Evolutionary conservation across 2,797 vertebrate species (phyloP).

Genomic region (Hippocampus kuda): DNA sequence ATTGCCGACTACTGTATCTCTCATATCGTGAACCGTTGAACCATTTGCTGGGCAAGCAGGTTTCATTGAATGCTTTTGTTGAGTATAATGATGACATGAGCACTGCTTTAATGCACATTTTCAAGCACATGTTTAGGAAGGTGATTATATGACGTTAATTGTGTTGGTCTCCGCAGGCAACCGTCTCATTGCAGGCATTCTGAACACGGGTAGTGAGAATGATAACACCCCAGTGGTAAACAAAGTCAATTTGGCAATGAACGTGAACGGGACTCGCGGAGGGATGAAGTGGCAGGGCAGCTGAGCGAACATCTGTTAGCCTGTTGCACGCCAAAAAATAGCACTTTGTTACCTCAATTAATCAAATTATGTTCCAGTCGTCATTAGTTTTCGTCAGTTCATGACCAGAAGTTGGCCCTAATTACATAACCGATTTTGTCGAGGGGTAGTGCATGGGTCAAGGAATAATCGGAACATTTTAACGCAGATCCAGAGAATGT

Average conservation of each 20-base stretch:
- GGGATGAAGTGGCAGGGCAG: slow-evolving; percentile 36
- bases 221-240: slow-evolving; percentile 47
- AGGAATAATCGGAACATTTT: too few species aligned
- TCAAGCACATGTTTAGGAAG: slow-evolving; percentile 29
- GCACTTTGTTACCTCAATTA: neutral
- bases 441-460: too few species aligned
- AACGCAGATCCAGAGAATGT: too few species aligned
- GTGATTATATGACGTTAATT: slow-evolving; percentile 40
- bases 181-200: slow-evolving; percentile 46
- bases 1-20: slow-evolving; percentile 26
- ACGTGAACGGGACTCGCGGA: slow-evolving; percentile 33
- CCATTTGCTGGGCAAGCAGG: slow-evolving; percentile 15
- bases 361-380: too few species aligned
- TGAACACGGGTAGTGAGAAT: slow-evolving; percentile 43
- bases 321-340: slow-evolving; percentile 19
- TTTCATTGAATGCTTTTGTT: slow-evolving; percentile 21
- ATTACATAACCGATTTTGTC: too few species aligned
- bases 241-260: slow-evolving; percentile 46
- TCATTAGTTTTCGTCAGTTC: too few species aligned
- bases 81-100: slow-evolving; percentile 26
- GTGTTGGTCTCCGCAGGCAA: slow-evolving; percentile 56
- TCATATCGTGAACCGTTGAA: slow-evolving; percentile 25
- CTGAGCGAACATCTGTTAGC: slow-evolving; percentile 6
- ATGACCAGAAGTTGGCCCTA: too few species aligned
- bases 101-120: slow-evolving; percentile 38